Percentiles rank a stretch among this genome's conserved stretches.
These are phyloP conservation scores for Vireo griseus DNA, from an alignment of 2,797 vertebrate genomes.

Conservation along the genomic window DNA sequence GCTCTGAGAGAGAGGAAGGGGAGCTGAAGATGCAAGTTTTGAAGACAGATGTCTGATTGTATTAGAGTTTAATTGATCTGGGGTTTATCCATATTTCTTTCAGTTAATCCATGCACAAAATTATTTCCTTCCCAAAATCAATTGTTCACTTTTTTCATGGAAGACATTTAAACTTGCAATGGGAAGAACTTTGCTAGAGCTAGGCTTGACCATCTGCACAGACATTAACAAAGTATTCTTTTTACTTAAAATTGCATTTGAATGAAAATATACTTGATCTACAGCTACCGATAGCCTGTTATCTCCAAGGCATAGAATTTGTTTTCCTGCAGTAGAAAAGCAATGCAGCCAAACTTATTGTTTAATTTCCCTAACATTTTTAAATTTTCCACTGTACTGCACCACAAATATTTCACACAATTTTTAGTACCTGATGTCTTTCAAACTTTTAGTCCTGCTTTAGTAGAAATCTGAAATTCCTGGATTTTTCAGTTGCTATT, in stretches of 20 bases:
- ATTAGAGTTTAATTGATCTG: neutral
- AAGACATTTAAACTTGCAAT: neutral
- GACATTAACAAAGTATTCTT: neutral
- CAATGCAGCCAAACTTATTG: neutral
- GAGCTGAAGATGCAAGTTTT: neutral
- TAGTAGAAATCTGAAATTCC: neutral
- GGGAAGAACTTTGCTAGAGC: neutral
- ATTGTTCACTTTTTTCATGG: neutral
- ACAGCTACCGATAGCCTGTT: neutral
- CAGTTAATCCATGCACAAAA: neutral
- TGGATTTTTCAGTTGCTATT: neutral
- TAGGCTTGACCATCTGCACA: neutral
- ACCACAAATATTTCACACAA: neutral
- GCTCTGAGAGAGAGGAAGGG: neutral
- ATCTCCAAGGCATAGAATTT: neutral
- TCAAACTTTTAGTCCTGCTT: neutral
- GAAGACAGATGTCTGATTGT: neutral
- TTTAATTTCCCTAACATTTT: neutral
- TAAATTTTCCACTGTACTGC: neutral
- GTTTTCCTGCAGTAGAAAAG: neutral
- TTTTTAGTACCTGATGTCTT: neutral
- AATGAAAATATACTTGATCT: neutral
- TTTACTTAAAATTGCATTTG: neutral
- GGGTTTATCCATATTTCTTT: neutral
- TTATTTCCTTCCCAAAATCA: fast-evolving